These are phyloP conservation scores for Euplexia lucipara DNA, from an alignment of 2,888 invertebrate genomes.

Conservation along the genomic window DNA sequence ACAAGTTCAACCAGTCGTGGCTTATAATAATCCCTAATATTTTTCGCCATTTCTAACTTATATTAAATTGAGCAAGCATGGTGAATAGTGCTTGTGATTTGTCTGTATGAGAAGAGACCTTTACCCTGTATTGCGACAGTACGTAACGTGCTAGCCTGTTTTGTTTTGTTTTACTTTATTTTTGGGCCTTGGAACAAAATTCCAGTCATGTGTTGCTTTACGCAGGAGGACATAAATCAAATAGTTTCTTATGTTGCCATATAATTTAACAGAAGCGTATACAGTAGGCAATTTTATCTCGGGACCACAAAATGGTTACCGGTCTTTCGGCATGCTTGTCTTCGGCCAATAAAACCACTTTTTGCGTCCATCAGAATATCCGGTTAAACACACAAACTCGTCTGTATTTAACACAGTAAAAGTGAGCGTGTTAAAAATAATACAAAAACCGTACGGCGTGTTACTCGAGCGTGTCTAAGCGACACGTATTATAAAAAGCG, in stretches of 20 bases:
- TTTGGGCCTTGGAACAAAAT: not conserved
- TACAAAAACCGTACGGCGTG: conserved; percentile 33
- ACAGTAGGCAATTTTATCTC: not conserved
- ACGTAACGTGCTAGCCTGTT: too few relatives aligned
- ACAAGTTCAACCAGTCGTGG: not conserved
- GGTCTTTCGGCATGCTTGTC: conserved; percentile 33
- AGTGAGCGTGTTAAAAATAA: conserved; percentile 50
- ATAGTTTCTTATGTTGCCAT: not conserved
- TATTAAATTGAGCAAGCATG: too few relatives aligned
- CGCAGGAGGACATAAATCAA: not conserved
- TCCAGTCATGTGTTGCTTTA: not conserved
- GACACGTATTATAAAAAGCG: conserved; percentile 56
- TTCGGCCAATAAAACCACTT: conserved; percentile 46
- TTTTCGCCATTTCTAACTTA: too few relatives aligned
- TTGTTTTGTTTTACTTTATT: too few relatives aligned
- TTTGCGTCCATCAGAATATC: conserved; percentile 39
- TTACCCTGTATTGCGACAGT: too few relatives aligned
- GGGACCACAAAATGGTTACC: conserved; percentile 20
- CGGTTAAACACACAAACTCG: conserved; percentile 46
- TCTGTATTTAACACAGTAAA: conserved; percentile 40
- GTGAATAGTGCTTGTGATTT: too few relatives aligned
- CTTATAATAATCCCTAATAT: too few relatives aligned
- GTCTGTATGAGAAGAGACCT: too few relatives aligned
- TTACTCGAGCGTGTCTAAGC: conserved; percentile 58
- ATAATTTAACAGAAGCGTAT: conserved; percentile 2